These are phyloP conservation scores for Drosophila quinaria DNA, from an alignment of 2,888 invertebrate species.

Conservation along the genomic window DNA sequence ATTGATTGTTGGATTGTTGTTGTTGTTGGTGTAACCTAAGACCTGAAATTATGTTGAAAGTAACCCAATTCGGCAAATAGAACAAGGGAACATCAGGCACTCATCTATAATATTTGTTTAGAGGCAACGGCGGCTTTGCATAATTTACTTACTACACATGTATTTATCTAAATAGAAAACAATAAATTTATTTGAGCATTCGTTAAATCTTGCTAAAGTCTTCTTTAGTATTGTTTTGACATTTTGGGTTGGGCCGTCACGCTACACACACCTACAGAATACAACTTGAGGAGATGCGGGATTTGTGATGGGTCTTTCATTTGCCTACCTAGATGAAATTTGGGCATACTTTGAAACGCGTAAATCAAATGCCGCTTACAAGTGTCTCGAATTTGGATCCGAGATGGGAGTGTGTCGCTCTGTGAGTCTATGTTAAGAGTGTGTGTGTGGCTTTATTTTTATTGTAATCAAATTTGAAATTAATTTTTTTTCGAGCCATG, in stretches of 20 bases:
- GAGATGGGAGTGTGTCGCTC: slow-evolving; percentile 8
- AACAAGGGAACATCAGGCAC: slow-evolving; percentile 13
- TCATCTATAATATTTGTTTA: slow-evolving; percentile 51
- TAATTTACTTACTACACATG: slow-evolving; percentile 43
- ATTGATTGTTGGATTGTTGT: slow-evolving; percentile 28
- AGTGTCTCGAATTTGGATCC: slow-evolving; percentile 48
- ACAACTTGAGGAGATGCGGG: slow-evolving; percentile 7
- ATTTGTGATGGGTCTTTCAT: slow-evolving; percentile 31
- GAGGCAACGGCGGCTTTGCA: slow-evolving; percentile 54
- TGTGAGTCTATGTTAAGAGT: background rate
- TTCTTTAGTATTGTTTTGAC: slow-evolving; percentile 38
- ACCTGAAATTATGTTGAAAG: slow-evolving; percentile 77
- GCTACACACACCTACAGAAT: slow-evolving; percentile 22
- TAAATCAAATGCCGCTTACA: slow-evolving; percentile 70
- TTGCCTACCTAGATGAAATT: slow-evolving; percentile 43
- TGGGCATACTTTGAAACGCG: slow-evolving; percentile 50
- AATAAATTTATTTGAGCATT: slow-evolving; percentile 63
- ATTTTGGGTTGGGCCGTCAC: slow-evolving; percentile 59
- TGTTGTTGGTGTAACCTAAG: slow-evolving; percentile 67
- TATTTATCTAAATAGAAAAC: slow-evolving; percentile 66
- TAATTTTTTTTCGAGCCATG: slow-evolving; percentile 67
- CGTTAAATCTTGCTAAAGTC: slow-evolving; percentile 32
- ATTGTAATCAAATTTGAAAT: slow-evolving; percentile 79
- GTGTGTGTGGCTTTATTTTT: slow-evolving; percentile 67
- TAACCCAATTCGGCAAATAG: slow-evolving; percentile 77